These are phyloP conservation scores for Lota lota DNA, from an alignment of 2,113 vertebrate genomes.

Conservation along the genomic window DNA sequence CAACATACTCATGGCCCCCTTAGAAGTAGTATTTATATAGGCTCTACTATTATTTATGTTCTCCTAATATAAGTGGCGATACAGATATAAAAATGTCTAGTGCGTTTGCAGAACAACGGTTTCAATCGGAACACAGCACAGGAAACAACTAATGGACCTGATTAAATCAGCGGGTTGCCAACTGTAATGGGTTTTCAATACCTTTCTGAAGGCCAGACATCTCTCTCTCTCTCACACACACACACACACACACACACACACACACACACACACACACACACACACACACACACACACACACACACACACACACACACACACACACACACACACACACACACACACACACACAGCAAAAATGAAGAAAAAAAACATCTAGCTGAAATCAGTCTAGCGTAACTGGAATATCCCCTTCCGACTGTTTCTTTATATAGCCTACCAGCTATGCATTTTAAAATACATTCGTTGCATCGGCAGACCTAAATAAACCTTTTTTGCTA, in stretches of 20 bases:
- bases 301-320: too few relatives aligned
- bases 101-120: too few relatives aligned
- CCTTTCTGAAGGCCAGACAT: too few relatives aligned
- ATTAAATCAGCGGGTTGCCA: background rate
- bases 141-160: background rate
- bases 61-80: too few relatives aligned
- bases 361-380: constrained; percentile 55
- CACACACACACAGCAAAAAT: background rate
- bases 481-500: constrained; percentile 45
- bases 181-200: background rate
- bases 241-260: too few relatives aligned
- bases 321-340: too few relatives aligned
- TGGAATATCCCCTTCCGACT: constrained; percentile 12
- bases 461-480: constrained; percentile 38
- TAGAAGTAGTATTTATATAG: too few relatives aligned
- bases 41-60: too few relatives aligned
- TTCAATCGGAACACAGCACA: background rate
- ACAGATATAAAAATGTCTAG: too few relatives aligned
- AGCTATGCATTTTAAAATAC: constrained; percentile 25
- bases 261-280: too few relatives aligned
- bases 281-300: too few relatives aligned
- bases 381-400: constrained; percentile 47
- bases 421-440: constrained; percentile 29
- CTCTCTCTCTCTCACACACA: too few relatives aligned
- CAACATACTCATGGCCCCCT: background rate